Evolutionary conservation across 2,797 vertebrate genomes (phyloP).

Genomic region (Mastacembelus armatus): DNA sequence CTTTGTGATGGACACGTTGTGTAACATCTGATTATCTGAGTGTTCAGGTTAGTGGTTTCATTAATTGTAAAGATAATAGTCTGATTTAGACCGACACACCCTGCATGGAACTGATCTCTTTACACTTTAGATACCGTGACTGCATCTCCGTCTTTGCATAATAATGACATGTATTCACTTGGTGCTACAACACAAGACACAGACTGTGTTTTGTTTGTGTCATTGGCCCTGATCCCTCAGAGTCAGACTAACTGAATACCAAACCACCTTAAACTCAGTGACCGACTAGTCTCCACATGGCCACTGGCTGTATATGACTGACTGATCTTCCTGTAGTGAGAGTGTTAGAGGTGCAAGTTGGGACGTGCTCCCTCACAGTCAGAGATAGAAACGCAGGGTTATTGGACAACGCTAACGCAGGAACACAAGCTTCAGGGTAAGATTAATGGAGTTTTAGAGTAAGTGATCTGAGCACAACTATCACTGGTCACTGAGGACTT

Average conservation of each 20-base stretch:
- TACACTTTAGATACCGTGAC: no score
- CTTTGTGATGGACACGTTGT: no score
- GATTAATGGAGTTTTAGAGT: slow-evolving; percentile 6
- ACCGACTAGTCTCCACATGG: slow-evolving; percentile 48
- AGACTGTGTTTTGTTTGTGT: neutral
- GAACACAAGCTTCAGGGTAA: slow-evolving; percentile 26
- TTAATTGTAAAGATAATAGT: no score
- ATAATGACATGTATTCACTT: neutral
- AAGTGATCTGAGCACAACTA: neutral
- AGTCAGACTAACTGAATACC: slow-evolving; percentile 20
- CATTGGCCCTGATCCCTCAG: slow-evolving; percentile 3
- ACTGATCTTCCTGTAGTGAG: slow-evolving; percentile 56
- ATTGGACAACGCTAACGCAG: slow-evolving; percentile 47
- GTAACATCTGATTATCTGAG: no score
- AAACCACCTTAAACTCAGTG: slow-evolving; percentile 23
- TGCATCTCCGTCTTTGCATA: neutral
- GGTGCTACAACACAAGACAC: neutral
- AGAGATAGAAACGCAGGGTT: slow-evolving; percentile 32
- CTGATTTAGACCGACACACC: no score
- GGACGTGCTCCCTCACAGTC: slow-evolving; percentile 55
- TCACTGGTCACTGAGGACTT: neutral
- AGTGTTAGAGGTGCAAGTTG: slow-evolving; percentile 57
- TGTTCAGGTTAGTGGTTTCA: no score
- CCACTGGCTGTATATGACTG: slow-evolving; percentile 63
- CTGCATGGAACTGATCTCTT: no score